Evolutionary conservation across 2,797 vertebrate genomes (phyloP).

Genomic region (Schizopygopsis malacanthus): DNA sequence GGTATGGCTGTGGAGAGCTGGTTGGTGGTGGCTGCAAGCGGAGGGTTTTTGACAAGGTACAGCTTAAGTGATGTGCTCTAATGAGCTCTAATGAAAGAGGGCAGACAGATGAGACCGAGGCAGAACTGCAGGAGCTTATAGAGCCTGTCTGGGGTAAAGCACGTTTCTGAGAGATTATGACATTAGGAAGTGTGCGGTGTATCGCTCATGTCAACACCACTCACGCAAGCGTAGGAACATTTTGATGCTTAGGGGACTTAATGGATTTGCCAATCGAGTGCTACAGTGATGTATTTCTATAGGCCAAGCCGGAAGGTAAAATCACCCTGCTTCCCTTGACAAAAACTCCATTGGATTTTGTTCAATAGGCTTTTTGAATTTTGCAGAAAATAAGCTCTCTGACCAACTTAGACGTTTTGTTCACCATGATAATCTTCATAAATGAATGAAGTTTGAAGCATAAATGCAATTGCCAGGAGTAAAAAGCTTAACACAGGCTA

Average conservation of each 20-base stretch:
- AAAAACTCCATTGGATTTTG: neutral
- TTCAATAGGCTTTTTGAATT: neutral
- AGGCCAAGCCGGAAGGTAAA: neutral
- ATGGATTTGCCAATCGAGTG: neutral
- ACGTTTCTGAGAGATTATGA: constrained; percentile 11
- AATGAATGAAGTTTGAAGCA: neutral
- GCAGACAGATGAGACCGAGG: constrained; percentile 24
- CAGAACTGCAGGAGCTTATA: constrained; percentile 15
- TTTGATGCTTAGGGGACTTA: neutral
- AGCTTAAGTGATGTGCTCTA: constrained; percentile 33
- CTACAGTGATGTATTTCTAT: neutral
- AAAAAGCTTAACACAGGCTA: neutral
- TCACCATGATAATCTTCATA: neutral
- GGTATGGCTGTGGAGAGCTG: constrained; percentile 7
- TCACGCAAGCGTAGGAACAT: neutral
- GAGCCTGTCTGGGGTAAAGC: neutral
- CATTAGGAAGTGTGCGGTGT: constrained; percentile 28
- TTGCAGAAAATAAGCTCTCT: neutral
- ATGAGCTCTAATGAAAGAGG: constrained; percentile 39
- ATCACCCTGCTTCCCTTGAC: neutral
- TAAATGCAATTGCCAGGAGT: neutral
- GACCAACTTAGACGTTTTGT: neutral
- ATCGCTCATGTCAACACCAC: neutral
- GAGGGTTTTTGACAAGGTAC: constrained; percentile 32
- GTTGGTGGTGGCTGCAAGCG: constrained; percentile 31